Conservation (phyloP, 2,113 vertebrate genomes). For the Mus spicilegus region DNA sequence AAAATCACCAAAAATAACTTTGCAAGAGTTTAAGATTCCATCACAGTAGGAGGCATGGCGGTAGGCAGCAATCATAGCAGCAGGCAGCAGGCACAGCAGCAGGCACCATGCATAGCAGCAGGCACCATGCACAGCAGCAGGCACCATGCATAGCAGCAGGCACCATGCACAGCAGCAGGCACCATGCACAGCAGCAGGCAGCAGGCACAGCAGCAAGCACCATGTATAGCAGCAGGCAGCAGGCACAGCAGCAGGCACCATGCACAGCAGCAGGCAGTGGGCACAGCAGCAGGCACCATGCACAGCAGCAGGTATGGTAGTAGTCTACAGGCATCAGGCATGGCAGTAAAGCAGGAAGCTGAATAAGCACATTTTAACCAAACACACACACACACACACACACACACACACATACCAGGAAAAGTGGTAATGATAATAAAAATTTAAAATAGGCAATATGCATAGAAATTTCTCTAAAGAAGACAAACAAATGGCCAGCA, state of each 20-base stretch:
- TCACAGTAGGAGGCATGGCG: background rate
- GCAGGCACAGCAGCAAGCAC: too few species aligned
- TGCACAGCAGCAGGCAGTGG: background rate
- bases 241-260: background rate
- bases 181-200: background rate
- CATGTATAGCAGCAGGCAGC: too few species aligned
- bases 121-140: background rate
- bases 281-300: background rate
- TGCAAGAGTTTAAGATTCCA: background rate
- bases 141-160: background rate
- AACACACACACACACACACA: background rate
- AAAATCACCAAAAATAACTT: background rate
- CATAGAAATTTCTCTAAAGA: background rate
- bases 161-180: background rate
- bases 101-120: too few species aligned
- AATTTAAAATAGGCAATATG: background rate
- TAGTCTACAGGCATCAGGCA: background rate
- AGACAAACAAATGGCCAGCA: background rate
- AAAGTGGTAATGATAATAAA: background rate
- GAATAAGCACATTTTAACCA: background rate
- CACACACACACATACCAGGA: background rate
- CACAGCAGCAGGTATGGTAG: background rate
- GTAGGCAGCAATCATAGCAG: background rate
- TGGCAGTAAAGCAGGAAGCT: background rate
- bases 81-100: too few species aligned